Evolutionary conservation across 2,888 invertebrate species (phyloP), one percentile per base, ranked within the genome.

Genomic region (Litoditis marina): DNA sequence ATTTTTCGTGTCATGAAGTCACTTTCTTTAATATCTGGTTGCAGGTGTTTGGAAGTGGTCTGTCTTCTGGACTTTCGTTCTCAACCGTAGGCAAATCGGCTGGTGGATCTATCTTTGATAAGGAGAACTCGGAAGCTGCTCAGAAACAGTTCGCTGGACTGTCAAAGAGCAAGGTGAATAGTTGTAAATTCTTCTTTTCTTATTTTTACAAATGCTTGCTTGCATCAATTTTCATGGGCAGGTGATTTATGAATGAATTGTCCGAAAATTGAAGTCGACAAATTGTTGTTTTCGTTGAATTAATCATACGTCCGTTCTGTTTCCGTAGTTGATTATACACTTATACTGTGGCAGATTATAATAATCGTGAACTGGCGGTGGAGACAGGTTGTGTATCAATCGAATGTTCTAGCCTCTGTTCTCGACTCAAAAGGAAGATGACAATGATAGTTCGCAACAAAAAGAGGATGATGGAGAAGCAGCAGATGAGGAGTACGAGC

Each of bases 401-500:
- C 11, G 11, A 39, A 39, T 39, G 11, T 39, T 16, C 11, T 44
- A 22, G 8, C 44, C 19, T 19, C 8, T 44, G 44, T 44, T 44
- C 22, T 11, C 31, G 6, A 59, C 63, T 44, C 22, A 53, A 31
- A 61, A 63, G 42, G 68, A 59, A 13, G 60, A 60, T 30, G 60
- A 69, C 49, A 55, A 66, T 27, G 47, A 56, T 7, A n/a, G n/a
- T n/a, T n/a, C n/a, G n/a, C n/a, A n/a, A n/a, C n/a, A n/a, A n/a
- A 51, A 56, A 2, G 64, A 55, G 13, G 66, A 62, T 1, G 57
- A 59, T 19, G 51, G 59, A 2, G 69, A 65, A 5, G 65, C 54
- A 6, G 68, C 60, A 13, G 65, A 69, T 22, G 75, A 67, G 22
- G 74, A 76, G 36, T 76, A 71, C 54, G 76, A 76, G 60, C 78